Conservation (phyloP, 2,888 invertebrate species). For the Panorpa germanica region DNA sequence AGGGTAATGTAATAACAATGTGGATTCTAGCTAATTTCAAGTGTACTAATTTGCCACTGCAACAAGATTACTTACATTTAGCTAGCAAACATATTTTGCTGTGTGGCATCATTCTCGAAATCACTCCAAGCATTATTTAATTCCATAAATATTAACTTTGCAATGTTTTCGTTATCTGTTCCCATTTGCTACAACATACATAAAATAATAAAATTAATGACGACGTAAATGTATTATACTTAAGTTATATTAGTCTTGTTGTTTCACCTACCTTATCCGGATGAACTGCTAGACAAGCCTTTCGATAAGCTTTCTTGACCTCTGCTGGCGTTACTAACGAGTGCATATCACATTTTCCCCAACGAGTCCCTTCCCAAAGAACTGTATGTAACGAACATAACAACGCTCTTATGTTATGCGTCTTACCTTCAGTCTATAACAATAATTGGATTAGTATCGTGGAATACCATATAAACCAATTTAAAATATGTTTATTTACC, state of each 20-base stretch:
- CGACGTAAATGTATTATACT: slow-evolving; percentile 3
- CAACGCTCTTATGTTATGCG: slow-evolving; percentile 87
- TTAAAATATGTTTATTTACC: slow-evolving; percentile 28
- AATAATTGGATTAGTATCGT: slow-evolving; percentile 9
- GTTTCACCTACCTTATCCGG: slow-evolving; percentile 75
- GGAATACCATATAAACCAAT: slow-evolving; percentile 4
- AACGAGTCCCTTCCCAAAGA: slow-evolving; percentile 83
- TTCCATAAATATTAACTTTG: slow-evolving; percentile 96
- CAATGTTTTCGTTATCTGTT: slow-evolving; percentile 78
- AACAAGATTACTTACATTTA: slow-evolving; percentile 12
- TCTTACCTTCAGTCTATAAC: slow-evolving; percentile 79
- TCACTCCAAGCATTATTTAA: slow-evolving; percentile 97
- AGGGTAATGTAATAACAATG: no score
- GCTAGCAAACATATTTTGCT: slow-evolving; percentile 48
- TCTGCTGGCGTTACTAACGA: slow-evolving; percentile 80
- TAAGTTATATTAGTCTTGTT: slow-evolving; percentile 1
- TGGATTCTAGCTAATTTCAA: no score
- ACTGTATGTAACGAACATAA: slow-evolving; percentile 87
- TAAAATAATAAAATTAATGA: slow-evolving; percentile 5
- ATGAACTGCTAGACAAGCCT: slow-evolving; percentile 92
- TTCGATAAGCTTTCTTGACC: slow-evolving; percentile 90
- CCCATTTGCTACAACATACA: slow-evolving; percentile 60
- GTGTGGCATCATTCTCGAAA: slow-evolving; percentile 75
- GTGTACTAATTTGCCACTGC: background rate
- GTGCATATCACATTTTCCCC: slow-evolving; percentile 89